Base-by-base conservation (phyloP, 1,140 invertebrate genomes). In the Berghia stephanieae region DNA sequence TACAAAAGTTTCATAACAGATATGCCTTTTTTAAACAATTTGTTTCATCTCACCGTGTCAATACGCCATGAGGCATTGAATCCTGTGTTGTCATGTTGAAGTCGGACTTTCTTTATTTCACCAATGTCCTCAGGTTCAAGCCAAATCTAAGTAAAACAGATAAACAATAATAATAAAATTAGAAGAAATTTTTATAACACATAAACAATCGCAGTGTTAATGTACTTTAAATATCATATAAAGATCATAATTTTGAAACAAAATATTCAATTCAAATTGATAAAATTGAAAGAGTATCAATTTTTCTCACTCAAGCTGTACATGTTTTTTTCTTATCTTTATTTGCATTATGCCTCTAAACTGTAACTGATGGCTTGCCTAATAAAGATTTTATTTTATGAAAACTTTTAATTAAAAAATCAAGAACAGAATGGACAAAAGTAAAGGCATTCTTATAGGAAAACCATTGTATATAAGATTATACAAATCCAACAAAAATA, bases 11-110 rank as follows among this genome's bases (percentile, higher is more conserved):
- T 27, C 13, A n/a, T 49, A n/a, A 49, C 46, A 13, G 46, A 13
- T n/a, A n/a, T 16, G 46, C n/a, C 46, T 13, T 49, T 49, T 49
- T n/a, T n/a, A n/a, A n/a, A n/a, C n/a, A n/a, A n/a, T n/a, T 69
- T 31, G 18, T 40, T 40, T 21, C n/a, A n/a, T n/a, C n/a, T n/a
- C n/a, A 86, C 87, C 82, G 84, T 83, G 2, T 86, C 83, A 5
- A 87, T 82, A 24, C 78, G 70, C 87, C 87, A 88, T 13, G 74
- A 83, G 34, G 79, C 49, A 40, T 75, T 76, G 21, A 63, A 38
- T 16, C 82, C 83, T 31, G 75, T 67, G 77, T 87, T 83, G 71
- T 86, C 84, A 77, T 87, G 86, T 66, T 87, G 80, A 21, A 88
- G 76, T 36, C 87, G 77, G 16, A 88, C 84, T 75, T 88, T 88